These are phyloP conservation scores for Rhipidura dahli DNA, from an alignment of 2,113 vertebrate species.

Conservation along the genomic window DNA sequence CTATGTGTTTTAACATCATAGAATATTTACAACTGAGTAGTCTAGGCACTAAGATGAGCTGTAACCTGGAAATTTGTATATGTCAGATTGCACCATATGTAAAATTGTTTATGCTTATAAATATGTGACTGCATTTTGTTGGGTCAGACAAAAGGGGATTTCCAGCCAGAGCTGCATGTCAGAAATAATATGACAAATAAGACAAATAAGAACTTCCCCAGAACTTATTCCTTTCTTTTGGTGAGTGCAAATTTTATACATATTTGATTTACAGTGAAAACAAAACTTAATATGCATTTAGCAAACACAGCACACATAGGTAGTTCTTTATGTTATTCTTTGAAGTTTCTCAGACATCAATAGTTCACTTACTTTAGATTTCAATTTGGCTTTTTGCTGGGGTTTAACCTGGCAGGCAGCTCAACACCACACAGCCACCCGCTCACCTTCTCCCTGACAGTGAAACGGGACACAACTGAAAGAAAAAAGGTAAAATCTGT, in stretches of 20 bases:
- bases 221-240: neutral
- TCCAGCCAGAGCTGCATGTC: neutral
- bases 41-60: neutral
- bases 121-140: neutral
- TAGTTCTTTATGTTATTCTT: neutral
- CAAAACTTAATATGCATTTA: neutral
- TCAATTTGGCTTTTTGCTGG: neutral
- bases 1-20: neutral
- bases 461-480: neutral
- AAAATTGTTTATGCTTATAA: neutral
- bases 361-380: neutral
- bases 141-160: neutral
- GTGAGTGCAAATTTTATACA: neutral
- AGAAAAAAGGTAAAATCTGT: neutral
- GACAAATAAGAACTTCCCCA: neutral
- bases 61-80: neutral
- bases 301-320: accelerated
- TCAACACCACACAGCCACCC: neutral
- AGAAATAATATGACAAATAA: neutral
- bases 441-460: accelerated
- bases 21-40: neutral
- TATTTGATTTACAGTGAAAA: neutral
- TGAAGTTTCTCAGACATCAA: neutral
- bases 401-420: neutral
- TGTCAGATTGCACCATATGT: neutral